phyloP scores from a whole-genome alignment of 2,888 invertebrate species.

The Julus scanicus region DNA sequence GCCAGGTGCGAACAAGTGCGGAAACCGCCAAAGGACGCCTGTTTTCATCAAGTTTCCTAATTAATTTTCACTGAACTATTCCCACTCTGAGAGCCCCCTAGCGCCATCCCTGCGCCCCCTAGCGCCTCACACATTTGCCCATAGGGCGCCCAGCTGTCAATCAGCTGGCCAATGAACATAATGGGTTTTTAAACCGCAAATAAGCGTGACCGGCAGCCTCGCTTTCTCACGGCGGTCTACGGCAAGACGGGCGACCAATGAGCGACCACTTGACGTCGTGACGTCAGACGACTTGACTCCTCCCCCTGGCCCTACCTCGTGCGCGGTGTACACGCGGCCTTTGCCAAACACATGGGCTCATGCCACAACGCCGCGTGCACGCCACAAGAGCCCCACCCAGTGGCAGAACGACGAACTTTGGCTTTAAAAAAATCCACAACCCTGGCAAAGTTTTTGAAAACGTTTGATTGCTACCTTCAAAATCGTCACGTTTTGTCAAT shows the following conservation, averaged over 20 bases:
- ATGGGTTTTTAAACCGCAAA: background rate
- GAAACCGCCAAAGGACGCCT: conserved; percentile 39
- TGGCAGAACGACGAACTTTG: conserved; percentile 11
- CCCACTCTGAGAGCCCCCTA: background rate
- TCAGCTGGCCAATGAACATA: conserved; percentile 42
- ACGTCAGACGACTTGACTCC: background rate
- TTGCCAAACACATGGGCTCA: background rate
- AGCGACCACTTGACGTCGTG: background rate
- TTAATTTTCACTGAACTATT: background rate
- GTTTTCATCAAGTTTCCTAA: background rate
- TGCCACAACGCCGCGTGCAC: conserved; percentile 28
- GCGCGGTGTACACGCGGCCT: background rate
- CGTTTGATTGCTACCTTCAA: background rate
- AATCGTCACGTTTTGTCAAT: background rate
- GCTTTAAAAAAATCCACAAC: background rate
- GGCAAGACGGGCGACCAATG: background rate
- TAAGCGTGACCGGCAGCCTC: background rate
- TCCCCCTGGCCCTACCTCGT: conserved; percentile 22
- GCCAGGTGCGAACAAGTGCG: conserved; percentile 16
- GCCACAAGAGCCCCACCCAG: background rate
- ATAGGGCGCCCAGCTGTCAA: conserved; percentile 34
- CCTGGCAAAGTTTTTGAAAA: background rate
- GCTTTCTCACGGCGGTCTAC: background rate
- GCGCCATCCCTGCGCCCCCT: background rate
- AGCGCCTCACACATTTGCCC: background rate